Evolutionary conservation across 1,140 invertebrate genomes (phyloP).

Genomic region (Cyrtorhinus lividipennis): DNA sequence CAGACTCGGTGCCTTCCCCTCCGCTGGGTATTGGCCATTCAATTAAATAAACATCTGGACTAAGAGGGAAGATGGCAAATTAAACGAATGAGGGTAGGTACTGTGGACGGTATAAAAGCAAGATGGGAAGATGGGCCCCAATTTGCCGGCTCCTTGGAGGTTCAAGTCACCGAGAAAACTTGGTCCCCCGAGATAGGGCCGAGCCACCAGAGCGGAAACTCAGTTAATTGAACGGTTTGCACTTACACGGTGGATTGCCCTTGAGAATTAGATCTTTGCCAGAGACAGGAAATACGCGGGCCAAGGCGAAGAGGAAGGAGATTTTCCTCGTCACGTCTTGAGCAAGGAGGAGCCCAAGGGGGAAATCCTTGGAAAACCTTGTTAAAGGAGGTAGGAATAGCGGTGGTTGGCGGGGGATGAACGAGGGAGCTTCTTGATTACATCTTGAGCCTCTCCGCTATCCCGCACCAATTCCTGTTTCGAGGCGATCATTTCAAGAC

Average conservation of each 20-base stretch:
- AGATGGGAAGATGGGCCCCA: background rate
- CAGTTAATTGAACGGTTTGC: constrained; percentile 9
- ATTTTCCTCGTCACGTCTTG: constrained; percentile 8
- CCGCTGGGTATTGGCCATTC: too few species aligned
- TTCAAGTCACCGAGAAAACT: constrained; percentile 9
- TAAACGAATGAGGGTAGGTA: too few species aligned
- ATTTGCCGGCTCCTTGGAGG: constrained; percentile 8
- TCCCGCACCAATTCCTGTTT: too few species aligned
- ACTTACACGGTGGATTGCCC: constrained; percentile 9
- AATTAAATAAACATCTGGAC: too few species aligned
- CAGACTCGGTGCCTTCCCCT: too few species aligned
- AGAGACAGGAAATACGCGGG: background rate
- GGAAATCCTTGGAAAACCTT: constrained; percentile 7
- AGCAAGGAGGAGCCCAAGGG: background rate
- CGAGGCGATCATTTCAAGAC: background rate
- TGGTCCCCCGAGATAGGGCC: background rate
- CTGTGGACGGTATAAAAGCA: too few species aligned
- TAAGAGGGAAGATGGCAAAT: too few species aligned
- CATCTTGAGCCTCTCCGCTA: too few species aligned
- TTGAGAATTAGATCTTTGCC: constrained; percentile 8
- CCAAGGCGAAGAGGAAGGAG: background rate
- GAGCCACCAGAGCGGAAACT: background rate
- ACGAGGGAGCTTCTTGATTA: background rate
- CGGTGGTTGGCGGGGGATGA: background rate
- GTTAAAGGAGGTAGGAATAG: background rate